Percentiles rank a stretch among this genome's conserved stretches.
Conservation (phyloP, 2,888 invertebrate genomes). For the Subacronicta megacephala region DNA sequence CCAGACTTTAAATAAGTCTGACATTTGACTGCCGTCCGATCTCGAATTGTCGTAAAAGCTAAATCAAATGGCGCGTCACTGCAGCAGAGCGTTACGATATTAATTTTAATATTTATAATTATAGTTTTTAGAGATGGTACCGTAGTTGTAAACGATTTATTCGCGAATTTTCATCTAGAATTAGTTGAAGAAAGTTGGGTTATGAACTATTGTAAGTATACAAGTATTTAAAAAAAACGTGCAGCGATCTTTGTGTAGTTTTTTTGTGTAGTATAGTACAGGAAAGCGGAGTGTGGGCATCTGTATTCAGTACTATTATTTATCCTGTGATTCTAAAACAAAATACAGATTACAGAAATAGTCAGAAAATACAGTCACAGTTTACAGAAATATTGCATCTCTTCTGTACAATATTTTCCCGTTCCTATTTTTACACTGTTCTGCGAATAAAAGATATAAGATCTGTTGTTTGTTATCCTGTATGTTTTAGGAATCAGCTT, state of each 20-base stretch:
- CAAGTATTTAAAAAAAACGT: no score
- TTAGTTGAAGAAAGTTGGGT: background rate
- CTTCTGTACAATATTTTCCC: slow-evolving; percentile 13
- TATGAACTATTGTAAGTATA: no score
- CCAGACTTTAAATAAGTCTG: slow-evolving; percentile 50
- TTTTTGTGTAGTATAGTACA: no score
- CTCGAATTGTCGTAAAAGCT: slow-evolving; percentile 46
- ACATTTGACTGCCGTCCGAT: slow-evolving; percentile 46
- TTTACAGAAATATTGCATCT: slow-evolving; percentile 10
- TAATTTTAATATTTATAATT: slow-evolving; percentile 54
- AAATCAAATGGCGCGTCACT: slow-evolving; percentile 54
- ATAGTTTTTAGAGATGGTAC: slow-evolving; percentile 42
- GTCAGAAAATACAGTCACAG: no score
- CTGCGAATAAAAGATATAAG: slow-evolving; percentile 15
- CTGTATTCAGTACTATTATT: no score
- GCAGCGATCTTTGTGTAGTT: no score
- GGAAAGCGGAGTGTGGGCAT: no score
- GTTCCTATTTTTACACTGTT: slow-evolving; percentile 24
- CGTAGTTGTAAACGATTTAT: slow-evolving; percentile 31
- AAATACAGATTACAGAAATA: slow-evolving; percentile 6
- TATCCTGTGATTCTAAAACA: slow-evolving; percentile 19
- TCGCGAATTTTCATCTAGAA: slow-evolving; percentile 20
- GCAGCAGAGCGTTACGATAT: slow-evolving; percentile 36
- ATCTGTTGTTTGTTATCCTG: slow-evolving; percentile 38
- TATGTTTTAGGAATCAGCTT: slow-evolving; percentile 12